Evolutionary conservation across 2,797 vertebrate genomes (phyloP).

Genomic region (Caiman crocodilus): DNA sequence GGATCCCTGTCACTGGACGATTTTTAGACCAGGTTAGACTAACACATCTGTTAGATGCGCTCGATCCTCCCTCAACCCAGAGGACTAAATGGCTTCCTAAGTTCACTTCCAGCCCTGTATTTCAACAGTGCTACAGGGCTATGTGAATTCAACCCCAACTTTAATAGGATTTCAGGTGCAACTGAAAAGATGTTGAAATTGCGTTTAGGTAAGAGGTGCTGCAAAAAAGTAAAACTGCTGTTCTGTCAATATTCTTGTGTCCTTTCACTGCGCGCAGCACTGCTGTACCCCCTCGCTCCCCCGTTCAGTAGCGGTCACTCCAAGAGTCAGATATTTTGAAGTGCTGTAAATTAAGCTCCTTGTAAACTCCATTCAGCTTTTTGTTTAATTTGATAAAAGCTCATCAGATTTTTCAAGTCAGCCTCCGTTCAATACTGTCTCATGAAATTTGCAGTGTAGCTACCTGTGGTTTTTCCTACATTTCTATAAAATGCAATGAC

Average conservation of each 20-base stretch:
- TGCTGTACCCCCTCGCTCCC: not conserved
- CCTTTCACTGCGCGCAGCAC: too few species aligned
- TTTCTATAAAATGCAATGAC: constrained; percentile 32
- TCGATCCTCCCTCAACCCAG: too few species aligned
- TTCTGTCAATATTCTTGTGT: not conserved
- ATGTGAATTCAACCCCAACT: not conserved
- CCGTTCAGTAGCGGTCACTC: constrained; percentile 14
- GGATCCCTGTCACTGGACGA: not conserved
- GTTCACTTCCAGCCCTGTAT: too few species aligned
- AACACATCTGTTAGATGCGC: not conserved
- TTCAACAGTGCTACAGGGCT: too few species aligned
- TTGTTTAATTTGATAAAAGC: constrained; percentile 75
- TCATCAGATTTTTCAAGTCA: constrained; percentile 65
- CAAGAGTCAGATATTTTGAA: constrained; percentile 43
- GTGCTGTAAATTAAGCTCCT: constrained; percentile 66
- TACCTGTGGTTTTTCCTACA: constrained; percentile 63
- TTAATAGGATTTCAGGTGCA: not conserved
- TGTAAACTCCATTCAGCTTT: constrained; percentile 69
- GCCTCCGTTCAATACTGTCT: constrained; percentile 71
- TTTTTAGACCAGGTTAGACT: not conserved
- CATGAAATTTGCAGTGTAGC: constrained; percentile 69
- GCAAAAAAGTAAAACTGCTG: not conserved
- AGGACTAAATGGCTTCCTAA: too few species aligned
- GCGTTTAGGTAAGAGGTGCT: not conserved
- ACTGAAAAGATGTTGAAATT: not conserved